Base-by-base conservation (phyloP, 2,113 vertebrate genomes). In the Caranx melampygus region DNA sequence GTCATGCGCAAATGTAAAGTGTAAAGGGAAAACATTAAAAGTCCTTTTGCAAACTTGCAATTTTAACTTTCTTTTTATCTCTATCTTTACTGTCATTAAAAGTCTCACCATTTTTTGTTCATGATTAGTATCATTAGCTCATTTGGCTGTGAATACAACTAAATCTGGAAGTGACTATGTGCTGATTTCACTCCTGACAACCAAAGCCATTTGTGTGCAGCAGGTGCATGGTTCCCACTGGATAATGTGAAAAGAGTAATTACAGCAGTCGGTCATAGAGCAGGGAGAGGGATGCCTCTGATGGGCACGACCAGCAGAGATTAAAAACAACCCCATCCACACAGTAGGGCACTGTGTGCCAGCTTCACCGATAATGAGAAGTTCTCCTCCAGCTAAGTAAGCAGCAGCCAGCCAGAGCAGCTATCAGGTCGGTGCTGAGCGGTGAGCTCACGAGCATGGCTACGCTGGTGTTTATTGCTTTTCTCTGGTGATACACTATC, bases 341-440 rank as follows among this genome's bases (percentile, higher is more conserved):
- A 69, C 74, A 64, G 51, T 2, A 20, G 69, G 78, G 26, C 69
- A 31, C 60, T 40, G 72, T 3, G 49, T 72, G 75, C 72, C 79
- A 79, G 75, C 65, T 70, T 64, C 69, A 42, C 70, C 62, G 84
- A 84, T 86, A 86, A 92, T 88, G 81, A 88, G 67, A 86, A 83
- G 81, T 85, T 87, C 81, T 91, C 83, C 81, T 85, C 72, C 72
- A 86, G 87, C 86, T 75, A 79, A 86, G 81, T 75, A 86, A 91
- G 77, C 84, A 49, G 10, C 79, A 80, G 78, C 54, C 78, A 65
- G 64, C 58, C 68, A 49, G 66, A 78, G 67, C 72, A 81, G 78
- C 78, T 78, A 87, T 89, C 82, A 87, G 83, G 90, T 90, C 82
- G 72, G 68, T 64, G 65, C 79, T 47, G 74, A 85, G 64, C 75